Evolutionary conservation across 1,140 invertebrate genomes (phyloP).

Genomic region (Periplaneta americana): DNA sequence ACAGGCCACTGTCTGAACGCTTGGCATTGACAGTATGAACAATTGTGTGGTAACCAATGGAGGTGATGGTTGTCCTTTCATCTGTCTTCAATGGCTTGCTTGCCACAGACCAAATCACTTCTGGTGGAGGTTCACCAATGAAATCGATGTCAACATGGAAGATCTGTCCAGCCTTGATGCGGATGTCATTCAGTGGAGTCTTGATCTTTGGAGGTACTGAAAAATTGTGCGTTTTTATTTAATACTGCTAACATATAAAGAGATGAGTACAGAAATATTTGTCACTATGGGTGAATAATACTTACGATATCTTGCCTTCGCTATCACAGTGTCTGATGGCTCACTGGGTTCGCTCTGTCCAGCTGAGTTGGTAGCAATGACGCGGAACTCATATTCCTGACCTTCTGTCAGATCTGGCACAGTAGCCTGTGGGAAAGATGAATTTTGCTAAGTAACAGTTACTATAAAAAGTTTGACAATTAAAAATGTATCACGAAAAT

Average conservation of each 20-base stretch:
- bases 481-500: neutral
- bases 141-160: slow-evolving; percentile 91
- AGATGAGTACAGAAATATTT: no score
- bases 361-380: slow-evolving; percentile 92
- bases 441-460: neutral
- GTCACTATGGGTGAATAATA: no score
- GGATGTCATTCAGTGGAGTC: slow-evolving; percentile 79
- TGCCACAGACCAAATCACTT: slow-evolving; percentile 78
- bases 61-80: slow-evolving; percentile 78
- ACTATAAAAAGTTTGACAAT: neutral
- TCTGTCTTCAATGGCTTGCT: slow-evolving; percentile 65
- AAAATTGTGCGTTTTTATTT: no score
- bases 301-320: slow-evolving; percentile 76
- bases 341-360: slow-evolving; percentile 94
- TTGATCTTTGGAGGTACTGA: slow-evolving; percentile 87
- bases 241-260: no score
- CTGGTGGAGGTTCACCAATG: slow-evolving; percentile 83
- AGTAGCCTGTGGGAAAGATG: slow-evolving; percentile 46
- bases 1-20: slow-evolving; percentile 76
- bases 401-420: slow-evolving; percentile 88
- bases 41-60: slow-evolving; percentile 86
- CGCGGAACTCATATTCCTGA: slow-evolving; percentile 94
- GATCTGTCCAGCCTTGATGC: slow-evolving; percentile 87
- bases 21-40: slow-evolving; percentile 86
- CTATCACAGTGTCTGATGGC: slow-evolving; percentile 81